Base-by-base conservation (phyloP, 2,797 vertebrate species). In the Sebastes variabilis region DNA sequence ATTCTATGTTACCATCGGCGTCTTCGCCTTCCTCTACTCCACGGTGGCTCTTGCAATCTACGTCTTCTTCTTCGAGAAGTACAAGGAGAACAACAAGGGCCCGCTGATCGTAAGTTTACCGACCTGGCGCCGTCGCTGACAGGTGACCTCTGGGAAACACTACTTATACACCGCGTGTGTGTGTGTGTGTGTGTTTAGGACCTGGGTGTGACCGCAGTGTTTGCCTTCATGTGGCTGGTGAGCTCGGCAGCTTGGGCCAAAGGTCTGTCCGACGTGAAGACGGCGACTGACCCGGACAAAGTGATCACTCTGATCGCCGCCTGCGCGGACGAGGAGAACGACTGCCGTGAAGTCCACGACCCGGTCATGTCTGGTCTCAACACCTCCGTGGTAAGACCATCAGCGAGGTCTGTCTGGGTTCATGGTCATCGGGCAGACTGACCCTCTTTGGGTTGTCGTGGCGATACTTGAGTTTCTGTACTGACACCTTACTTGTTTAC, bases 221-320 rank as follows among this genome's bases (percentile, higher is more conserved):
- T 98, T 0, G 91, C 97, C 86, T 98, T 98, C 90, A 95, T 98
- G 95, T 98, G 97, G 97, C 85, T 98, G 88, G 97, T 98, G 80
- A 97, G 97, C 65, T 97, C 97, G 0, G 94, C 96, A 0, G 97
- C 97, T 1, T 98, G 97, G 97, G 97, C 97, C 79, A 97, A 97
- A 91, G 97, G 97, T 42, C 94, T 98, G 77, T 96, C 97, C 0
- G 91, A 97, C 2, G 96, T 98, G 12, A 98, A 98, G 94, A 94
- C 91, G 11, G 95, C 96, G 13, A 98, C 97, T 0, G 95, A 98
- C 77, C 97, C 97, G 0, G 96, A 96, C 20, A 46, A 93, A 2
- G 95, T 97, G 18, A 92, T 97, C 86, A 94, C 94, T 16, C 59
- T 94, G 77, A 95, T 96, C 84, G 0, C 4, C 0, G 94, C 94